Conservation (phyloP, 2,888 invertebrate species). For the Onchidella celtica region DNA sequence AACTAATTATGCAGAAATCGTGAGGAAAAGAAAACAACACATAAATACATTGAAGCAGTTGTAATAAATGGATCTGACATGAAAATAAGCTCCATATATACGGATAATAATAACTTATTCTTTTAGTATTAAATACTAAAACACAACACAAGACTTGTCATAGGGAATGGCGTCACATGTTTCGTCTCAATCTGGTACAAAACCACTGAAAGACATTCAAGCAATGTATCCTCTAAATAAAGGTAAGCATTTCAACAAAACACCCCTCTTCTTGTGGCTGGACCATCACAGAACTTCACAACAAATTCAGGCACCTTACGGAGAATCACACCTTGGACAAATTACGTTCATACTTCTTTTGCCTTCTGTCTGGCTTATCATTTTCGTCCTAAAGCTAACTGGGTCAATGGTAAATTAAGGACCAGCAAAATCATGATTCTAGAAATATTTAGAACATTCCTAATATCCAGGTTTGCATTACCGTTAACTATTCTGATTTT, state of each 20-base stretch:
- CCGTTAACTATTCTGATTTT: no score
- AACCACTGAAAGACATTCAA: constrained; percentile 46
- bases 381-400: no score
- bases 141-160: neutral
- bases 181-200: constrained; percentile 10
- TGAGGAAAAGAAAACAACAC: neutral
- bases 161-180: constrained; percentile 29
- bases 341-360: neutral
- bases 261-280: neutral
- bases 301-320: neutral
- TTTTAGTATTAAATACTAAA: constrained; percentile 16
- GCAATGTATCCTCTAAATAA: constrained; percentile 31
- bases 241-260: constrained; percentile 33
- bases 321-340: constrained; percentile 3
- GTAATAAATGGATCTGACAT: constrained; percentile 5
- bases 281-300: constrained; percentile 24
- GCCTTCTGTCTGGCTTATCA: neutral
- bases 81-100: constrained; percentile 14
- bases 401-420: no score
- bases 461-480: no score
- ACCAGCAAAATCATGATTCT: no score
- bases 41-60: constrained; percentile 29
- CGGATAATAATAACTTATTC: neutral
- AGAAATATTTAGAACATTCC: no score
- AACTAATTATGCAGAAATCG: neutral